These are phyloP conservation scores for Nasalis larvatus DNA, from an alignment of 2,113 vertebrate genomes.

Conservation along the genomic window DNA sequence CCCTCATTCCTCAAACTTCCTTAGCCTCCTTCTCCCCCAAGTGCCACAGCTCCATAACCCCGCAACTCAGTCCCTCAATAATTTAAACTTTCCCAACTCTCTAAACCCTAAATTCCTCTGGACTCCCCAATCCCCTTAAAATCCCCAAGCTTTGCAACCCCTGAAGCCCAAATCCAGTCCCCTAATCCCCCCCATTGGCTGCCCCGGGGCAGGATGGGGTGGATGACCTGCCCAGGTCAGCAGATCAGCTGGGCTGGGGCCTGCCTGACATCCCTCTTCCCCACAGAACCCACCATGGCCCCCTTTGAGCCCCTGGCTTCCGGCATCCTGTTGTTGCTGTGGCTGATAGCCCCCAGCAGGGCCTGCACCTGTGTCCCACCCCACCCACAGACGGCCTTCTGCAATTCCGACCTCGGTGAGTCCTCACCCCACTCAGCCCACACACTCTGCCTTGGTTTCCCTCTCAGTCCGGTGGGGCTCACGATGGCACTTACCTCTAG, in stretches of 20 bases:
- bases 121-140: neutral
- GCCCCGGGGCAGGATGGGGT: neutral
- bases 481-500: neutral
- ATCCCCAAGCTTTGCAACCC: neutral
- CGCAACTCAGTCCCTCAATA: neutral
- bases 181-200: neutral
- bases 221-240: neutral
- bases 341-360: conserved; percentile 44
- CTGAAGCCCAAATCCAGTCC: neutral
- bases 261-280: neutral
- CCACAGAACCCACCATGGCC: conserved; percentile 55
- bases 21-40: neutral
- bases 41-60: neutral
- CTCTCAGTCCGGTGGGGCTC: neutral
- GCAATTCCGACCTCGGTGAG: conserved; percentile 79
- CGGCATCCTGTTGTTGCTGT: conserved; percentile 62
- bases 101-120: neutral
- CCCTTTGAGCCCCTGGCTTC: conserved; percentile 12
- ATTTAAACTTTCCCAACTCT: neutral
- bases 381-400: conserved; percentile 81
- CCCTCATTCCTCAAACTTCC: neutral
- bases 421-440: neutral
- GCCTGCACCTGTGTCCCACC: conserved; percentile 77
- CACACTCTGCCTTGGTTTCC: neutral
- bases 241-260: neutral